phyloP scores from a whole-genome alignment of 2,888 invertebrate species.

The Holacanthella duospinosa region DNA sequence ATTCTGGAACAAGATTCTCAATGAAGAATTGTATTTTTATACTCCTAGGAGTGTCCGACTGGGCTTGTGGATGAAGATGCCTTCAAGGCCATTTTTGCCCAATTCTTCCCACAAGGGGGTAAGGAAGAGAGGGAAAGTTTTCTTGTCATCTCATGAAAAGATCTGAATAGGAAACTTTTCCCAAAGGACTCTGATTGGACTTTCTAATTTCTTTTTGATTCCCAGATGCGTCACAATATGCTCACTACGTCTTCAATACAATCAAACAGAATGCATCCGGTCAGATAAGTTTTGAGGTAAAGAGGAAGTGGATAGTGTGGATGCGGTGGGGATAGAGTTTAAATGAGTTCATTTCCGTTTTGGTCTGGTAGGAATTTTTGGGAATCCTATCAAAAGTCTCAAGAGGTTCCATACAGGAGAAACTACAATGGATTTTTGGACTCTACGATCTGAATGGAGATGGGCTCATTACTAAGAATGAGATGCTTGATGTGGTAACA shows the following conservation, averaged over 20 bases:
- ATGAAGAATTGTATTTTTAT: neutral
- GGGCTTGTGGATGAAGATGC: conserved; percentile 78
- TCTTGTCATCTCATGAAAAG: neutral
- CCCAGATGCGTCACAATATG: conserved; percentile 73
- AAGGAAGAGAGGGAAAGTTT: conserved; percentile 40
- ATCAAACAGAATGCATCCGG: conserved; percentile 72
- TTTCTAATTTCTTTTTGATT: neutral
- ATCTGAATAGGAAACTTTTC: too few species aligned
- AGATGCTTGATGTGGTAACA: conserved; percentile 71
- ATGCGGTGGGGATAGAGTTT: neutral
- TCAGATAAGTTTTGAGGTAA: conserved; percentile 81
- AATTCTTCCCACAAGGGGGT: conserved; percentile 87
- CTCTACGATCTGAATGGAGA: conserved; percentile 79
- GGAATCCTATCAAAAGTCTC: conserved; percentile 72
- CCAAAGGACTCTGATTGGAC: neutral
- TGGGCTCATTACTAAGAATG: conserved; percentile 69
- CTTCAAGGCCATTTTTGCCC: conserved; percentile 76
- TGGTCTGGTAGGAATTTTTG: conserved; percentile 62
- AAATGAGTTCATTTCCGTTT: neutral
- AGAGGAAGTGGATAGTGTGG: conserved; percentile 34
- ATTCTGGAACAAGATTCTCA: too few species aligned
- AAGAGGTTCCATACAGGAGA: conserved; percentile 70
- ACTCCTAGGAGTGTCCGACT: conserved; percentile 63
- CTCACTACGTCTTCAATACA: conserved; percentile 84
- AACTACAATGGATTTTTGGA: conserved; percentile 77